phyloP scores from a whole-genome alignment of 2,113 vertebrate genomes.

The Petroica traversi region DNA sequence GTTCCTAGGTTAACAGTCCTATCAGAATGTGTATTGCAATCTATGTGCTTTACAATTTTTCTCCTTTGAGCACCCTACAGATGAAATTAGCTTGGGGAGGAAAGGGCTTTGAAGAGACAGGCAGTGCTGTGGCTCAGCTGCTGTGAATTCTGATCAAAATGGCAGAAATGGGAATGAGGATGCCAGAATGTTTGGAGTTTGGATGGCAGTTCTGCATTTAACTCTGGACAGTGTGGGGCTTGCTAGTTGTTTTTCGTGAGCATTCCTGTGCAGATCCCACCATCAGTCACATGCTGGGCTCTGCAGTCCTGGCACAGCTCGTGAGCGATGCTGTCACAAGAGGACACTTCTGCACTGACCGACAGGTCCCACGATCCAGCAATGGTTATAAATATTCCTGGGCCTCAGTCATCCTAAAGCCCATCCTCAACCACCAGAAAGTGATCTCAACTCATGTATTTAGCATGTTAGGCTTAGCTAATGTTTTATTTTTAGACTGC shows the following conservation, averaged over 20 bases:
- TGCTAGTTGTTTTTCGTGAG: background rate
- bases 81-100: background rate
- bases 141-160: background rate
- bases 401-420: background rate
- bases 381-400: conserved; percentile 45
- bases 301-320: background rate
- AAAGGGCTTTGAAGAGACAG: background rate
- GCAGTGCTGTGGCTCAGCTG: background rate
- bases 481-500: conserved; percentile 29
- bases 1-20: background rate
- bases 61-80: rapidly evolving
- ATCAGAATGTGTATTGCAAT: background rate
- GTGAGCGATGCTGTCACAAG: background rate
- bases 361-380: background rate
- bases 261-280: conserved; percentile 19
- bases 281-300: background rate
- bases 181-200: background rate
- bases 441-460: conserved; percentile 53
- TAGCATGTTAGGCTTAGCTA: conserved; percentile 19
- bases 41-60: background rate
- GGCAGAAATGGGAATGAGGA: background rate
- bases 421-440: conserved; percentile 5
- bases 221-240: background rate
- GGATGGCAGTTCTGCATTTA: background rate
- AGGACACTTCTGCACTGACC: conserved; percentile 16